These are phyloP conservation scores for Dendrolimus kikuchii DNA, from an alignment of 1,140 invertebrate species.

Conservation along the genomic window DNA sequence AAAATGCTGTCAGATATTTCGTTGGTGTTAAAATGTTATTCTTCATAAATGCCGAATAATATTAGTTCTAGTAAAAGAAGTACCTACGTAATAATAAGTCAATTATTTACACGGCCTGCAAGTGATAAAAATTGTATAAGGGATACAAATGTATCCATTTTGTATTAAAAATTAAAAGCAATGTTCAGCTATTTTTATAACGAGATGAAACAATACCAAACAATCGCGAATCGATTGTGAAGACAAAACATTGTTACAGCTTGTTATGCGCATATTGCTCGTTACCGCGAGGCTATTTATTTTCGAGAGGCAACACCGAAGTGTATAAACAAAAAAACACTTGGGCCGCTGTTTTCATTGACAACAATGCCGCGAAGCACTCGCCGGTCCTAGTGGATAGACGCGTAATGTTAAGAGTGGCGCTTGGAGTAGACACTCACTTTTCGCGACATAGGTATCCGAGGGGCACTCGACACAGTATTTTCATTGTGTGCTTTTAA, in stretches of 20 bases:
- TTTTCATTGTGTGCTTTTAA: conserved; percentile 74
- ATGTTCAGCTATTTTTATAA: conserved; percentile 17
- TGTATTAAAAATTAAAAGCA: conserved; percentile 3
- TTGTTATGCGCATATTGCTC: conserved; percentile 64
- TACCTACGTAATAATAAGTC: too few relatives aligned
- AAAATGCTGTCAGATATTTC: too few relatives aligned
- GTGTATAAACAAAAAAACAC: conserved; percentile 70
- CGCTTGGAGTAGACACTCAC: conserved; percentile 56
- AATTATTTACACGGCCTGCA: too few relatives aligned
- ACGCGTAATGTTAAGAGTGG: conserved; percentile 51
- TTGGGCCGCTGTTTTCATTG: conserved; percentile 65
- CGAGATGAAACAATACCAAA: conserved; percentile 34
- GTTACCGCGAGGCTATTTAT: conserved; percentile 64
- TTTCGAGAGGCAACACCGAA: conserved; percentile 68
- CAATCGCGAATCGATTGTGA: conserved; percentile 44
- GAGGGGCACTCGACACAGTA: conserved; percentile 54
- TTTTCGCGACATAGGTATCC: conserved; percentile 67
- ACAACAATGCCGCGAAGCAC: conserved; percentile 51
- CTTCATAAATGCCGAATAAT: too few relatives aligned
- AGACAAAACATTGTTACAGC: conserved; percentile 56
- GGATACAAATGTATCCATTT: too few relatives aligned
- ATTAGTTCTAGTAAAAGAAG: too few relatives aligned
- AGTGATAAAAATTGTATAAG: too few relatives aligned
- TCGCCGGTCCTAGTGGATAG: conserved; percentile 8
- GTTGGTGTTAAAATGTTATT: too few relatives aligned